These are phyloP conservation scores for Thelaira solivaga DNA, from an alignment of 2,888 invertebrate species.

Conservation along the genomic window DNA sequence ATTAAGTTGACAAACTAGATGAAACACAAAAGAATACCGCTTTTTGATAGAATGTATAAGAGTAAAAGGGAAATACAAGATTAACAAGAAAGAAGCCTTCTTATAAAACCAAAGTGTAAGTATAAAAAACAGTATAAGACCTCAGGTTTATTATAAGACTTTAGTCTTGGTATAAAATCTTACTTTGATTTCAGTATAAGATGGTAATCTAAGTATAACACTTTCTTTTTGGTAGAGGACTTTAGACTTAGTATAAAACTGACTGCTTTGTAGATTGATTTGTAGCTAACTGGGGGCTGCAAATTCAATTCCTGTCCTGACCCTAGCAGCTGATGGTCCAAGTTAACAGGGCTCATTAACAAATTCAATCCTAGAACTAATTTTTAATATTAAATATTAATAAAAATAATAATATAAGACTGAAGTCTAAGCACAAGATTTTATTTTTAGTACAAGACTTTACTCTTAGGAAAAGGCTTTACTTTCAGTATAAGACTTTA, in stretches of 20 bases:
- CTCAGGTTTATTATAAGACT: not conserved
- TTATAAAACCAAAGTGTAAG: not conserved
- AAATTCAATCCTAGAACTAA: no score
- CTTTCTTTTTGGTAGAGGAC: not conserved
- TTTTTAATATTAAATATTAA: not conserved
- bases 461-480: no score
- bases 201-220: not conserved
- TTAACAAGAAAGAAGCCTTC: not conserved
- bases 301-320: no score
- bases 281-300: no score
- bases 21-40: no score
- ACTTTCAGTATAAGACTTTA: not conserved
- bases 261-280: no score
- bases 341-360: no score
- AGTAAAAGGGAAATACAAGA: not conserved
- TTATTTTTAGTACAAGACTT: not conserved
- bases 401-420: not conserved
- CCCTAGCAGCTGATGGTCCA: no score
- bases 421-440: not conserved
- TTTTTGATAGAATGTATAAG: no score
- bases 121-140: not conserved
- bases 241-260: not conserved
- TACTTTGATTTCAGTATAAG: not conserved
- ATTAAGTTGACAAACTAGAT: no score
- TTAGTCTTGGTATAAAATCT: not conserved